Evolutionary conservation across 2,113 vertebrate genomes (phyloP).

Genomic region (Phodopus roborovskii): DNA sequence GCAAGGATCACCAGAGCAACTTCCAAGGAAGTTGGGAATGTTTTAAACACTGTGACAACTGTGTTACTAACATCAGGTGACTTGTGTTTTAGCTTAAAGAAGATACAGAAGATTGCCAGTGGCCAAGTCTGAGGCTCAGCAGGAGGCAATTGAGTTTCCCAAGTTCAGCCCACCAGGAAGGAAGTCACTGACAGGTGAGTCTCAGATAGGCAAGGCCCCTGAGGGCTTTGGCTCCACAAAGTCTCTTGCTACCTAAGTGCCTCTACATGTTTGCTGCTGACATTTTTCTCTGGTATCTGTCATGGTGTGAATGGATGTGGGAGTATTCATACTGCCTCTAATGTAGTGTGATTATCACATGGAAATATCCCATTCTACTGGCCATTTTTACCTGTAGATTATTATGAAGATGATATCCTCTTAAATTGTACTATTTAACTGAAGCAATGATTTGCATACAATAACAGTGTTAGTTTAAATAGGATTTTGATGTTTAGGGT

Average conservation of each 20-base stretch:
- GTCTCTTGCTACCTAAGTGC: neutral
- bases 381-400: neutral
- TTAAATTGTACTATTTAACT: neutral
- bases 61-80: neutral
- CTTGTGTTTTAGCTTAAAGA: neutral
- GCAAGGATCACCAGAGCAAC: neutral
- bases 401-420: neutral
- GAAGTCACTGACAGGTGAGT: neutral
- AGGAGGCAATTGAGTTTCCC: neutral
- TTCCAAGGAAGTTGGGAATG: neutral
- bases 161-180: neutral
- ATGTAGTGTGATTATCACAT: neutral
- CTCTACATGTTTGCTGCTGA: neutral
- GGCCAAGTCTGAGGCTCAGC: neutral
- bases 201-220: neutral
- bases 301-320: neutral
- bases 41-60: neutral
- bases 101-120: neutral
- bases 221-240: neutral
- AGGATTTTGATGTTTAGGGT: neutral
- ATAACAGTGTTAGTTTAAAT: neutral
- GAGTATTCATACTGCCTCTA: neutral
- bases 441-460: neutral
- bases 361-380: neutral
- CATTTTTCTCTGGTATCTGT: neutral